These are phyloP conservation scores for Liasis olivaceus DNA, from an alignment of 2,797 vertebrate species.

Conservation along the genomic window DNA sequence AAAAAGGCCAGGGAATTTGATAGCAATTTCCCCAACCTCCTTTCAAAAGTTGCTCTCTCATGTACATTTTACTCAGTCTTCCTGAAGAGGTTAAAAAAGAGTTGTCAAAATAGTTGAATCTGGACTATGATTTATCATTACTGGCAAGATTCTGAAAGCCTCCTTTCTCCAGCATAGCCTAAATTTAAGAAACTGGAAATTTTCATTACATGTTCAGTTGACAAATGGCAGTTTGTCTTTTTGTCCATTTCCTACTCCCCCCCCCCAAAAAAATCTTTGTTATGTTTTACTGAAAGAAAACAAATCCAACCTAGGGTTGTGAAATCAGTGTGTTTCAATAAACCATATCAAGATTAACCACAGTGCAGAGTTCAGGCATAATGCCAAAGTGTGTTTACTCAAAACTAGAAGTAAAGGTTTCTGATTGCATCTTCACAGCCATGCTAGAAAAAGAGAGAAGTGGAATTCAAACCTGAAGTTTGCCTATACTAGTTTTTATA, in stretches of 20 bases:
- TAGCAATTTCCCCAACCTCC: background rate
- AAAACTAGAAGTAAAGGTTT: background rate
- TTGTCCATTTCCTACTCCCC: too few relatives aligned
- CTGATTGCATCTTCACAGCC: background rate
- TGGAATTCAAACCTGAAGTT: background rate
- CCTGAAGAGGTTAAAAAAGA: background rate
- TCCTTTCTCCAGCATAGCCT: background rate
- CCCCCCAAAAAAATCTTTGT: background rate
- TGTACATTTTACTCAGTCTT: background rate
- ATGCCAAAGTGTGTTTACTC: background rate
- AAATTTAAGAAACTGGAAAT: background rate
- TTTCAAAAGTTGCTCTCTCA: background rate
- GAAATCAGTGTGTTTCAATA: background rate
- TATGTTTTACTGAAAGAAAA: background rate
- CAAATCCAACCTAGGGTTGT: background rate
- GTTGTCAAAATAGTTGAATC: background rate
- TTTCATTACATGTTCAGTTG: too few relatives aligned
- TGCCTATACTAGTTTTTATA: too few relatives aligned
- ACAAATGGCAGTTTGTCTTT: background rate
- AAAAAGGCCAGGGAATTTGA: conserved; percentile 5
- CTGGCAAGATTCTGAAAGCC: background rate
- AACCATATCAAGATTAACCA: background rate
- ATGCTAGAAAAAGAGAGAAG: too few relatives aligned
- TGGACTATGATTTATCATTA: background rate
- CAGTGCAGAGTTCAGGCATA: background rate